Evolutionary conservation across 1,140 invertebrate species (phyloP).

Genomic region (Cataglyphis hispanica): DNA sequence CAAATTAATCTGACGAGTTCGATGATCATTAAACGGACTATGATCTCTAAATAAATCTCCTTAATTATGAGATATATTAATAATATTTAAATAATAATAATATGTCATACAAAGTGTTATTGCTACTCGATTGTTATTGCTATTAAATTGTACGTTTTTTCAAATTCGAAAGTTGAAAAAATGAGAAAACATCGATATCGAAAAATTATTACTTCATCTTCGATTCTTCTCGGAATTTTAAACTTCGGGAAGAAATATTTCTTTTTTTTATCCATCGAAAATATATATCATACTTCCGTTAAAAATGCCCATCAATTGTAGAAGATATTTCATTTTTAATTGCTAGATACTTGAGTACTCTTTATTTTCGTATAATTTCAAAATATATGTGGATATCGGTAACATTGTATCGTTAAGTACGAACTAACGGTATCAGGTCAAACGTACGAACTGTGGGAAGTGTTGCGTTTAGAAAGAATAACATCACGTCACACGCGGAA

Average conservation of each 20-base stretch:
- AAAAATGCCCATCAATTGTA: not conserved
- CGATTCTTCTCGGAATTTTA: not conserved
- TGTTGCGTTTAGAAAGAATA: constrained; percentile 8
- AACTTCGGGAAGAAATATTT: not conserved
- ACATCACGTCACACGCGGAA: constrained; percentile 8
- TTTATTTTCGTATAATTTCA: constrained; percentile 26
- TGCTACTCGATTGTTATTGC: too few relatives aligned
- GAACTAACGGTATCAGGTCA: constrained; percentile 15
- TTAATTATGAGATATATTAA: not conserved
- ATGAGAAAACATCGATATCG: not conserved
- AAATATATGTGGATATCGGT: not conserved
- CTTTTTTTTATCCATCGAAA: not conserved
- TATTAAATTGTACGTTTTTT: not conserved
- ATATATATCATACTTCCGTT: not conserved
- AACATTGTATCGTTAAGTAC: constrained; percentile 1
- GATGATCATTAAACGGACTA: constrained; percentile 5
- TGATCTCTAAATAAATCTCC: not conserved
- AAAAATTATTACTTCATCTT: not conserved
- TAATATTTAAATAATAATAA: constrained; percentile 6
- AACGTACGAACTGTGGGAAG: constrained; percentile 10
- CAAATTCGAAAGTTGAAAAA: not conserved
- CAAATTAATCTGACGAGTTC: not conserved
- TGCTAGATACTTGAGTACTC: not conserved
- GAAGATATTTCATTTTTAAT: constrained; percentile 2
- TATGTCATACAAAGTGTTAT: not conserved